phyloP scores from a whole-genome alignment of 2,888 invertebrate species.

The Aphidoletes aphidimyza region DNA sequence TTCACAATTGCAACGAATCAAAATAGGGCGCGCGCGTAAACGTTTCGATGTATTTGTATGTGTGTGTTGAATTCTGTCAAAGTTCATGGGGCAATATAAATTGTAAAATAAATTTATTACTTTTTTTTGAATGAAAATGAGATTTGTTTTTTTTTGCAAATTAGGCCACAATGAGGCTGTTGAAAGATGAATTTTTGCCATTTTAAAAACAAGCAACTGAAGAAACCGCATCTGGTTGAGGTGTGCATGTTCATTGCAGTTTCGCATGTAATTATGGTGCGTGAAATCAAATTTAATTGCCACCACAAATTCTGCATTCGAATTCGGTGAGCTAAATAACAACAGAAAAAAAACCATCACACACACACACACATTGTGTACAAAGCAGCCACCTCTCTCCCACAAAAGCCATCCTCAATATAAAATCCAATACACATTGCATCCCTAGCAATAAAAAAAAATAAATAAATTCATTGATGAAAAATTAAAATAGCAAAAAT shows the following conservation, averaged over 20 bases:
- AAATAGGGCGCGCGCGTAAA: no score
- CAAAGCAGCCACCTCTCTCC: no score
- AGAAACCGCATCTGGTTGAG: constrained; percentile 5
- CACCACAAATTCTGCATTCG: background rate
- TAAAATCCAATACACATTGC: constrained; percentile 9
- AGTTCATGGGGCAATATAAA: background rate
- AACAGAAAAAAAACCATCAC: background rate
- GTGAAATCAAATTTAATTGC: constrained; percentile 53
- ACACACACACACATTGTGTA: background rate
- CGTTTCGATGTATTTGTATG: background rate
- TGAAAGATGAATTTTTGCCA: background rate
- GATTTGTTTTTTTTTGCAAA: no score
- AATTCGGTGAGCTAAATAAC: background rate
- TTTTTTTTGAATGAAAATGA: background rate
- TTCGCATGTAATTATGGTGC: constrained; percentile 28
- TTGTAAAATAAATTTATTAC: background rate
- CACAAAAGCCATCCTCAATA: no score
- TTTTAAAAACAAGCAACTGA: background rate
- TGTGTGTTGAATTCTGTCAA: background rate
- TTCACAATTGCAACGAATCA: no score
- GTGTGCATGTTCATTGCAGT: background rate
- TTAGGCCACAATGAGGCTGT: background rate
- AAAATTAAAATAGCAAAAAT: constrained; percentile 45
- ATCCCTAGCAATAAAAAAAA: constrained; percentile 29
- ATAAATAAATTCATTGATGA: constrained; percentile 19